phyloP scores from a whole-genome alignment of 2,888 invertebrate species.

The Sarcophaga variegata region DNA sequence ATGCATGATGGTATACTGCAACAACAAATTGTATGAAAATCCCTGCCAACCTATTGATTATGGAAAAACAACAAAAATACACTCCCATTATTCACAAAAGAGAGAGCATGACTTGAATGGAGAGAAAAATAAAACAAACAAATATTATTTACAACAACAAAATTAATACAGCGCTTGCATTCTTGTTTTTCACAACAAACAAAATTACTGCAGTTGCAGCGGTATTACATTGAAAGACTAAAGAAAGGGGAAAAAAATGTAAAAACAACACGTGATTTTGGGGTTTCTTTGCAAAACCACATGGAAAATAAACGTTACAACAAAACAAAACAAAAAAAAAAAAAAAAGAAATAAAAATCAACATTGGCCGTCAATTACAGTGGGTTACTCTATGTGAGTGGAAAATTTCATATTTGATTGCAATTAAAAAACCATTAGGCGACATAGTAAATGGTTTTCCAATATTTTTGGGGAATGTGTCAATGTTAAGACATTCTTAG shows the following conservation, averaged over 20 bases:
- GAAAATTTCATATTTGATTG: too few relatives aligned
- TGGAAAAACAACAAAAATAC: not conserved
- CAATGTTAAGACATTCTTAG: too few relatives aligned
- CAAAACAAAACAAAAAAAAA: conserved; percentile 1
- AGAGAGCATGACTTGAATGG: not conserved
- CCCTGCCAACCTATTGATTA: not conserved
- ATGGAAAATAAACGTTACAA: conserved; percentile 1
- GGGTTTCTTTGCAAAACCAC: conserved; percentile 3
- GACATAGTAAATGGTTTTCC: too few relatives aligned
- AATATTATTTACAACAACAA: not conserved
- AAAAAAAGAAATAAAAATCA: conserved; percentile 11
- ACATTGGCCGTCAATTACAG: not conserved
- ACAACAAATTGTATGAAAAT: not conserved
- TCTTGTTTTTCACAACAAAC: conserved; percentile 9
- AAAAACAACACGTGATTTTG: conserved; percentile 51
- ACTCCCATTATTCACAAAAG: not conserved
- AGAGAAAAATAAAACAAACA: not conserved
- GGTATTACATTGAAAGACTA: conserved; percentile 23
- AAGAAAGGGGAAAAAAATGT: not conserved
- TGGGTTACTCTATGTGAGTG: not conserved
- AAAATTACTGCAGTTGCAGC: conserved; percentile 34
- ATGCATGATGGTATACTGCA: not conserved
- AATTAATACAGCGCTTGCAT: not conserved
- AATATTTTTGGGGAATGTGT: too few relatives aligned
- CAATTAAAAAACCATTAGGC: too few relatives aligned